Conservation (phyloP, 2,113 vertebrate species). For the Prinia subflava region DNA sequence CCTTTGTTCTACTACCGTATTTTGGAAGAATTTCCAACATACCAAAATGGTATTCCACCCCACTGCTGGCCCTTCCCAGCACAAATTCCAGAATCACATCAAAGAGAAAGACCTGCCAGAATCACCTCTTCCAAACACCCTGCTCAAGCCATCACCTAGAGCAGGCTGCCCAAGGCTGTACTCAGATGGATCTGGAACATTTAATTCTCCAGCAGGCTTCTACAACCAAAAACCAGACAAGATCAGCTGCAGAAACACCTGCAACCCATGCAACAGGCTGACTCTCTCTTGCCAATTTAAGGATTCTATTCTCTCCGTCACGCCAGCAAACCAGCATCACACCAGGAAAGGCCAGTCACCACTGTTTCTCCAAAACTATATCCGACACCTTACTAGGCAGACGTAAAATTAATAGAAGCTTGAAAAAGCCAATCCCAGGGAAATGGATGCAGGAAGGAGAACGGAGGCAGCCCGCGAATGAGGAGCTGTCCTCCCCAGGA, state of each 20-base stretch:
- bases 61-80: rapidly evolving
- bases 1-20: neutral
- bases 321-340: neutral
- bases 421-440: neutral
- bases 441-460: neutral
- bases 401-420: neutral
- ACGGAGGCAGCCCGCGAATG: neutral
- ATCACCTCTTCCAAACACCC: neutral
- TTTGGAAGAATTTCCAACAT: neutral
- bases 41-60: neutral
- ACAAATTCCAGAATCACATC: neutral
- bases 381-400: rapidly evolving
- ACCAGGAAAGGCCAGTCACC: neutral
- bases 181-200: neutral
- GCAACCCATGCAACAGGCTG: neutral
- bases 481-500: neutral
- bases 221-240: neutral
- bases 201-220: neutral
- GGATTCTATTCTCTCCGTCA: neutral
- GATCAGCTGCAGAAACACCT: neutral
- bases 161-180: neutral
- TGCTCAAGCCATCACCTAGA: neutral
- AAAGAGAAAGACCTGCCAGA: neutral
- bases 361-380: neutral
- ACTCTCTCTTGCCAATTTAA: neutral